These are phyloP conservation scores for Lophura nycthemera DNA, from an alignment of 2,113 vertebrate genomes.

Conservation along the genomic window DNA sequence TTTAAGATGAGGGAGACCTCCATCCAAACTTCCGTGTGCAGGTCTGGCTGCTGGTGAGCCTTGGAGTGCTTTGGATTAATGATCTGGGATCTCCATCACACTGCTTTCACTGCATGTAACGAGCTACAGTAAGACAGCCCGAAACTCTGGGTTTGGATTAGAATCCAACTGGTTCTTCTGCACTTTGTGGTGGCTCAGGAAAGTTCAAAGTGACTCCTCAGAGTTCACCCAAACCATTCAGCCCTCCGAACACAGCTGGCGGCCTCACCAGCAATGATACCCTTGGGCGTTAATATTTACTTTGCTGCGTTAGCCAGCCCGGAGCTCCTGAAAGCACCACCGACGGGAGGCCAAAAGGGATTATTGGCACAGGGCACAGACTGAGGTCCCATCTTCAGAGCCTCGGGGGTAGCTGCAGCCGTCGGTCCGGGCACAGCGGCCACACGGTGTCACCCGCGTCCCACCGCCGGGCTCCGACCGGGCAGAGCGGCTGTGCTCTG, in stretches of 20 bases:
- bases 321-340: accelerated
- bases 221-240: not conserved
- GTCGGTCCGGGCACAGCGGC: not conserved
- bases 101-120: not conserved
- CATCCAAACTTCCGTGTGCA: not conserved
- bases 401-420: not conserved
- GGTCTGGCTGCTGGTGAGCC: not conserved
- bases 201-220: not conserved
- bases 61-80: not conserved
- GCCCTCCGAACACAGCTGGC: not conserved
- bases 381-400: not conserved
- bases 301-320: not conserved
- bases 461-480: not conserved
- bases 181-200: not conserved
- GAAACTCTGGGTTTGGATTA: not conserved
- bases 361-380: not conserved
- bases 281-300: not conserved
- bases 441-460: constrained; percentile 72
- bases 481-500: accelerated
- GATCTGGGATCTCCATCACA: not conserved
- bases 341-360: not conserved
- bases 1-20: not conserved
- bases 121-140: not conserved
- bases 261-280: not conserved
- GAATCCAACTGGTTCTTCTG: not conserved